Conservation (phyloP, 2,113 vertebrate genomes). For the Psilopogon haemacephalus region DNA sequence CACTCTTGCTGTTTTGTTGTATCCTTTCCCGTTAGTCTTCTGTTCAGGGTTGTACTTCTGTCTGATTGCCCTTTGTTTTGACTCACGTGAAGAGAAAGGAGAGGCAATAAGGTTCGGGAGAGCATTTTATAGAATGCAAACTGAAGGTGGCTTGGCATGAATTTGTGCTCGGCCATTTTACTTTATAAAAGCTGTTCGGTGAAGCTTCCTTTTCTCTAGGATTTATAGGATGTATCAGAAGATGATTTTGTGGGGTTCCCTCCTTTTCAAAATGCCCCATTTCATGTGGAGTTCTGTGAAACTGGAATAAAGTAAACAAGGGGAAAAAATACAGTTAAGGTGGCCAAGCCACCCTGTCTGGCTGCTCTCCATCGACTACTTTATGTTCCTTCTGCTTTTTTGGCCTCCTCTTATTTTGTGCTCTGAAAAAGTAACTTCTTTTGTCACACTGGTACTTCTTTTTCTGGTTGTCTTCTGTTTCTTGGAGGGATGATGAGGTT, state of each 20-base stretch:
- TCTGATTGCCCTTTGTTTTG: slow-evolving; percentile 57
- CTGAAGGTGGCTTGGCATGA: slow-evolving; percentile 26
- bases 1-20: background rate
- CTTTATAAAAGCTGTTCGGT: background rate
- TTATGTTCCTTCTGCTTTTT: background rate
- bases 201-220: background rate
- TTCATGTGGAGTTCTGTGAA: background rate
- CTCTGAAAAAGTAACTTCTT: background rate
- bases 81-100: slow-evolving; percentile 26
- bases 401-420: background rate
- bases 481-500: accelerated
- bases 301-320: background rate
- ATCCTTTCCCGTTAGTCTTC: background rate
- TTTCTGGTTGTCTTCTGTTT: background rate
- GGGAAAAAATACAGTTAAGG: background rate
- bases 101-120: background rate
- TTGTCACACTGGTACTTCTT: accelerated
- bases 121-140: background rate
- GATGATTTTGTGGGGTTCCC: background rate
- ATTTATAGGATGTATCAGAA: background rate
- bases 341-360: slow-evolving; percentile 27
- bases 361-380: slow-evolving; percentile 4
- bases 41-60: background rate
- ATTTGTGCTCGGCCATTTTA: slow-evolving; percentile 55
- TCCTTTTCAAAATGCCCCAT: background rate